Base-by-base conservation (phyloP, 2,888 invertebrate species). In the Leptinotarsa haldemani region DNA sequence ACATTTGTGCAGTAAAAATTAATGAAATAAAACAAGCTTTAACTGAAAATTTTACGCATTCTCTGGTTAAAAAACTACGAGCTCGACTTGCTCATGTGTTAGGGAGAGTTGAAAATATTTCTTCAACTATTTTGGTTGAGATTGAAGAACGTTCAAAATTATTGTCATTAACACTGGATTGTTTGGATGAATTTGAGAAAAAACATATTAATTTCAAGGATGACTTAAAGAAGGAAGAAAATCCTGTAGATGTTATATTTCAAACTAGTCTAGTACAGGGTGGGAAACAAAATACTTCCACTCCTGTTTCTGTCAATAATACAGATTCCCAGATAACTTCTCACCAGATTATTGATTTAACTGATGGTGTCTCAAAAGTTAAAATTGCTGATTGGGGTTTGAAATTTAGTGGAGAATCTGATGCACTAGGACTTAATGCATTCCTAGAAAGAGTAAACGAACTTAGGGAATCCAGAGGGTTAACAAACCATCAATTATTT, bases 391-490 rank as follows among this genome's bases (percentile, higher is more conserved):
- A 25, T 25, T 25, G 25, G 25, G 25, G 25, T 25, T 25, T 25
- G 25, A 25, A 25, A 25, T 25, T 25, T 18, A 68, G 40, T 68
- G 68, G 46, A 30, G 68, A 68, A 53, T 40, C 25, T 56, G 68
- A 68, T 18, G 46, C 53, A 53, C 53, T 56, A 53, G 53, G 68
- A 40, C 25, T 66, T 48, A 66, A 66, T 66, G 66, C 52, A 9
- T 67, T 67, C 18, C 25, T 25, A 25, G 67, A 50, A 53, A 67
- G 53, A 12, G n/a, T 67, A 5, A 52, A 67, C 30, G 67, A 67
- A 53, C 22, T 70, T 4, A 50, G 70, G n/a, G 52, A 70, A 70
- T 18, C 52, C 2, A 63, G 52, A 64, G 25, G 40, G 20, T 13
- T 50, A n/a, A 30, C 63, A 48, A n/a, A 25, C 16, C 25, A 70